Conservation (phyloP, 1,140 invertebrate genomes). For the Tenebrio molitor region DNA sequence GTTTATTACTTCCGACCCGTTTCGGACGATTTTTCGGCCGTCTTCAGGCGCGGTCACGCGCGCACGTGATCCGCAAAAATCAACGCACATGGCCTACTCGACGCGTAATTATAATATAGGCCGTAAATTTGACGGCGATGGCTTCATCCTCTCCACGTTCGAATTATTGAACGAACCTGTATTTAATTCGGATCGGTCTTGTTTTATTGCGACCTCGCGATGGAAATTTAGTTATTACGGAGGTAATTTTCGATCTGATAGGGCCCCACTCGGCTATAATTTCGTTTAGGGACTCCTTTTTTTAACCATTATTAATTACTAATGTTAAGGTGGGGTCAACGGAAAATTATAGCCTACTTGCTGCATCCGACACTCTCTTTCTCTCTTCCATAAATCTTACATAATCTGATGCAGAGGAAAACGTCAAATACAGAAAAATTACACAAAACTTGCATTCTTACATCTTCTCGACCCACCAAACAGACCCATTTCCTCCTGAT, state of each 20-base stretch:
- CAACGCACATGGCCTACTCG: conserved; percentile 1
- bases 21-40: no score
- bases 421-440: background rate
- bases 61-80: conserved; percentile 4
- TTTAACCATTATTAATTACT: conserved; percentile 4
- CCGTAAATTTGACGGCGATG: conserved; percentile 60
- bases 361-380: background rate
- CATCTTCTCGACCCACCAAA: no score
- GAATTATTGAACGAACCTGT: conserved; percentile 56
- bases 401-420: background rate
- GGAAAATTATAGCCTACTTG: background rate
- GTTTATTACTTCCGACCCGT: conserved; percentile 60
- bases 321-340: background rate
- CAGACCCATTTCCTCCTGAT: no score
- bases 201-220: conserved; percentile 27
- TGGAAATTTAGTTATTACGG: conserved; percentile 25
- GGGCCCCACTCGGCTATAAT: background rate
- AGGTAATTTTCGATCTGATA: background rate
- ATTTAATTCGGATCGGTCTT: conserved; percentile 49
- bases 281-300: background rate
- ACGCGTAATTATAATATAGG: conserved; percentile 60
- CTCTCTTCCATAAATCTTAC: background rate
- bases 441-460: no score
- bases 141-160: conserved; percentile 59
- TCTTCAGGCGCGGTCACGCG: no score